phyloP scores from a whole-genome alignment of 1,140 invertebrate species.

The Drosophila chauvacae region DNA sequence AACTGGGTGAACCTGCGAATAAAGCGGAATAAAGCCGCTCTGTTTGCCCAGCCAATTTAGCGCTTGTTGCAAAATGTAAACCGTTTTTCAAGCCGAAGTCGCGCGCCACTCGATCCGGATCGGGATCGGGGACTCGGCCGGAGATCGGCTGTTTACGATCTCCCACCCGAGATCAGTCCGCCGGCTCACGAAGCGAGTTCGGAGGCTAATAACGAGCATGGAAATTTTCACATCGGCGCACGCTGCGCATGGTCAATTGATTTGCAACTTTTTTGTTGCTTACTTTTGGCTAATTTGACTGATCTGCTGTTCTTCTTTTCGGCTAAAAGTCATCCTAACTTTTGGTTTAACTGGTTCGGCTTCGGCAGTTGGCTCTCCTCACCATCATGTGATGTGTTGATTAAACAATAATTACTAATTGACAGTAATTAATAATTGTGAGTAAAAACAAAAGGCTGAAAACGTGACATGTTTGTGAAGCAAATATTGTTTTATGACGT shows the following conservation, averaged over 20 bases:
- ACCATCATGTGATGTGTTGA: slow-evolving; percentile 52
- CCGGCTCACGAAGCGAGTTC: slow-evolving; percentile 13
- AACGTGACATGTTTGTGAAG: slow-evolving; percentile 39
- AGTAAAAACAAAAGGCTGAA: slow-evolving; percentile 20
- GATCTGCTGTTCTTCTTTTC: slow-evolving; percentile 18
- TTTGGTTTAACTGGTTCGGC: slow-evolving; percentile 49
- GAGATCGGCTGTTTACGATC: slow-evolving; percentile 25
- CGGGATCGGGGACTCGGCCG: slow-evolving; percentile 21
- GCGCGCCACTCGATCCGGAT: slow-evolving; percentile 51
- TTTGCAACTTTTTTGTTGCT: slow-evolving; percentile 55
- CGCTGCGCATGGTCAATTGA: slow-evolving; percentile 58
- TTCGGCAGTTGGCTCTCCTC: slow-evolving; percentile 28
- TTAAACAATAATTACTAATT: slow-evolving; percentile 58
- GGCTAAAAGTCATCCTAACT: slow-evolving; percentile 1
- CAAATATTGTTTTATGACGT: slow-evolving; percentile 20
- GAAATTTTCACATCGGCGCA: slow-evolving; percentile 52
- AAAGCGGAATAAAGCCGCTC: slow-evolving; percentile 44
- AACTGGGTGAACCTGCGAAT: slow-evolving; percentile 55
- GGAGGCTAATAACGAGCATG: slow-evolving; percentile 47
- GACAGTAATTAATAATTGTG: slow-evolving; percentile 45
- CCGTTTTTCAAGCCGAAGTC: slow-evolving; percentile 68
- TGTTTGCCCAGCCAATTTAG: slow-evolving; percentile 72
- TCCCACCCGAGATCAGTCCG: slow-evolving; percentile 21
- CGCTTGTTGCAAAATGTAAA: slow-evolving; percentile 78
- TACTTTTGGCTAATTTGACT: slow-evolving; percentile 54